Evolutionary conservation across 2,113 vertebrate genomes (phyloP).

Genomic region (Corythoichthys intestinalis): DNA sequence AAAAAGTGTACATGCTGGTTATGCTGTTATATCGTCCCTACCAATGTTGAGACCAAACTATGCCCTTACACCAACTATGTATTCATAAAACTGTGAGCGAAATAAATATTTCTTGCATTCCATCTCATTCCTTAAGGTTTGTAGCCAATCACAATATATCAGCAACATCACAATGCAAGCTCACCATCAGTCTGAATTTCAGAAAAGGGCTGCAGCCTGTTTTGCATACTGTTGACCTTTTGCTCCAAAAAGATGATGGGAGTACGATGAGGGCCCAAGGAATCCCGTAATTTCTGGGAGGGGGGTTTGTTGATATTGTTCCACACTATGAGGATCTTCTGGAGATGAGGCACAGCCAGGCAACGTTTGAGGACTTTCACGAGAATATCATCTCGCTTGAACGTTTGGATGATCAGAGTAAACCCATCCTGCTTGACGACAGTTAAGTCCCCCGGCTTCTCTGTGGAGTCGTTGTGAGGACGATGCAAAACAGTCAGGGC

Average conservation of each 20-base stretch:
- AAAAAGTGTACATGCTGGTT: too few relatives aligned
- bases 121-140: too few relatives aligned
- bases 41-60: too few relatives aligned
- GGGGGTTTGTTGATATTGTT: slow-evolving; percentile 84
- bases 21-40: too few relatives aligned
- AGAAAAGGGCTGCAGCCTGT: slow-evolving; percentile 83
- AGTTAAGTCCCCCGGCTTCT: background rate
- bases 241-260: slow-evolving; percentile 88
- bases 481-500: slow-evolving; percentile 64
- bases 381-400: slow-evolving; percentile 88
- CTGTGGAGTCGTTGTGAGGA: slow-evolving; percentile 36
- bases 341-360: slow-evolving; percentile 84
- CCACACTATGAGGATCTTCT: slow-evolving; percentile 87
- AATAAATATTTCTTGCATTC: too few relatives aligned
- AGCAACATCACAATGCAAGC: background rate
- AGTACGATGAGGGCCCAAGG: slow-evolving; percentile 85
- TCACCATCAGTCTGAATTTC: slow-evolving; percentile 86
- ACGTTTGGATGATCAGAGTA: slow-evolving; percentile 90
- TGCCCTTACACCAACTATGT: too few relatives aligned
- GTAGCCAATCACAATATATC: too few relatives aligned
- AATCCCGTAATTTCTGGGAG: slow-evolving; percentile 82
- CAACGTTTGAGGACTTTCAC: slow-evolving; percentile 91
- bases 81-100: too few relatives aligned
- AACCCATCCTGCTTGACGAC: slow-evolving; percentile 59
- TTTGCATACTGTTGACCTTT: slow-evolving; percentile 83